phyloP scores from a whole-genome alignment of 2,113 vertebrate genomes.

The Hirundichthys speculiger region DNA sequence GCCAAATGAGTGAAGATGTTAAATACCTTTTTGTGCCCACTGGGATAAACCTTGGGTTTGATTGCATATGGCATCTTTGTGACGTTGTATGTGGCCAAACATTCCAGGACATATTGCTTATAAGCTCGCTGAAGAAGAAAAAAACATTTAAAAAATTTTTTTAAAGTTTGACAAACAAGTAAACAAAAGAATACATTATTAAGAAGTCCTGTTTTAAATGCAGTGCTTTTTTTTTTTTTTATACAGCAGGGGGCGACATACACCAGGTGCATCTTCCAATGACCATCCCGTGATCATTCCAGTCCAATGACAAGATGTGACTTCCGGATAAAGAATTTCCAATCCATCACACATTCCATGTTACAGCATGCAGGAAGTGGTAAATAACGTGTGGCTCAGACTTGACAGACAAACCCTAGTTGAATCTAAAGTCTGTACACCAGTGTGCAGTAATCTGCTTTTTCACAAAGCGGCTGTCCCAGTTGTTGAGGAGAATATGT shows the following conservation, averaged over 20 bases:
- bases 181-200: too few species aligned
- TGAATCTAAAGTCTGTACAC: too few species aligned
- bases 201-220: neutral
- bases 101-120: conserved; percentile 85
- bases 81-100: conserved; percentile 83
- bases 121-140: conserved; percentile 76
- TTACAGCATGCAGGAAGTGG: conserved; percentile 39
- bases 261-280: neutral
- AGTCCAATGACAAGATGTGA: conserved; percentile 51
- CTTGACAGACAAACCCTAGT: neutral
- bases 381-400: conserved; percentile 34
- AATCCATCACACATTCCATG: conserved; percentile 55
- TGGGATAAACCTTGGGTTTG: conserved; percentile 78
- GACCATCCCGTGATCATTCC: conserved; percentile 47
- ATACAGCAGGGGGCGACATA: conserved; percentile 55
- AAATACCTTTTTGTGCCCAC: conserved; percentile 83
- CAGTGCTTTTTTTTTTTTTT: too few species aligned
- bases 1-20: neutral
- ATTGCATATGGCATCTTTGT: conserved; percentile 88
- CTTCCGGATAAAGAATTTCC: conserved; percentile 70
- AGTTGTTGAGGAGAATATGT: conserved; percentile 37
- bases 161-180: too few species aligned
- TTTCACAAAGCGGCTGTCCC: conserved; percentile 31
- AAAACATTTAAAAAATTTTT: too few species aligned
- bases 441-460: too few species aligned